Evolutionary conservation across 2,797 vertebrate genomes (phyloP), one percentile per base, ranked within the genome.

Genomic region (Heliangelus exortis): DNA sequence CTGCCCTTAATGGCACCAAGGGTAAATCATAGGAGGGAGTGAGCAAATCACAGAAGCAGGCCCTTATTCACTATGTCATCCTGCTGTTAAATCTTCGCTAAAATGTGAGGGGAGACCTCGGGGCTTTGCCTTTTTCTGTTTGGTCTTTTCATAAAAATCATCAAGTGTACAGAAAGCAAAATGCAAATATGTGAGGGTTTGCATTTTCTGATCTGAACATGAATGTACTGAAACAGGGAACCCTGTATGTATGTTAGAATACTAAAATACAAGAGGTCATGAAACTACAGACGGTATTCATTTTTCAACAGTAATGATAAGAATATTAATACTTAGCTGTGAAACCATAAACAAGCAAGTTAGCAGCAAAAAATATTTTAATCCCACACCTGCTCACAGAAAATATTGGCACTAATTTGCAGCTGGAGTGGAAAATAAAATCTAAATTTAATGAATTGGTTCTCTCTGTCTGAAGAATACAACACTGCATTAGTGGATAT

Each of bases 61-160:
- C n/a, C 75, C 86, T 96, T 91, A 92, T 92, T 97, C 95, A 93
- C 91, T 65, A 78, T 95, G 90, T 93, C 93, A 93, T 79, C 85
- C 81, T 2, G n/a, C 92, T 87, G 92, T 59, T 96, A 95, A 96
- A 96, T 96, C 95, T 96, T 93, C 3, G 2, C 91, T 95, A 92
- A 96, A 96, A 96, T 87, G 87, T 89, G 93, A 95, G 91, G 83
- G 84, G 57, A 95, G 81, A 91, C 74, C 77, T 91, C 65, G 1
- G 92, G 91, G 85, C 77, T 94, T 92, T 90, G 83, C 92, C 93
- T 94, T 87, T 90, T 87, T 48, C 90, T 63, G 83, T 82, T 94
- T 71, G 63, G 86, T 92, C 74, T 90, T 92, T 89, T 94, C 68
- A 88, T 77, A 87, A 96, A 94, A 88, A 91, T 77, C 89, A 96